A percentile compares a stretch with the other conserved stretches of the same genome.
phyloP scores from a whole-genome alignment of 2,113 vertebrate species.

The Elachura formosa region DNA sequence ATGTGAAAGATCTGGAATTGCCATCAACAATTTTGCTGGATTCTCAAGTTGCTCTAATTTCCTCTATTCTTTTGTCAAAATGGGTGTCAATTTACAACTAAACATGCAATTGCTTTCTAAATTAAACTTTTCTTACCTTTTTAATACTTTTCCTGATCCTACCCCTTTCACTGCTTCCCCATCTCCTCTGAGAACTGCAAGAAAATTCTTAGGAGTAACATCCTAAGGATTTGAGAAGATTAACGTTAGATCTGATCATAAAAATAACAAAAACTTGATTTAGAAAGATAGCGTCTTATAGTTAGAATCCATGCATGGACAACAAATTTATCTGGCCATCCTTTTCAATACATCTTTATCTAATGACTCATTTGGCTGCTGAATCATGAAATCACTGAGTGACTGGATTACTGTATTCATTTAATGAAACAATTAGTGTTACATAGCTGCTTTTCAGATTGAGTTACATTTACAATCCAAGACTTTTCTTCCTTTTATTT shows the following conservation, averaged over 20 bases:
- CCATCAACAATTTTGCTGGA: neutral
- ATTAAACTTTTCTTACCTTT: slow-evolving; percentile 74
- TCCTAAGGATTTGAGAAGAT: slow-evolving; percentile 65
- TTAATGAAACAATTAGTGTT: neutral
- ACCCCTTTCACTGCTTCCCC: slow-evolving; percentile 73
- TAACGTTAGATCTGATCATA: neutral
- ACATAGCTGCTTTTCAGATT: neutral
- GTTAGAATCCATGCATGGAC: neutral
- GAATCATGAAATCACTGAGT: neutral
- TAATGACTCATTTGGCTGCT: neutral
- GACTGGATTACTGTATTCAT: neutral
- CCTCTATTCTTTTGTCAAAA: neutral
- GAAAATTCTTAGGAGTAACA: slow-evolving; percentile 91
- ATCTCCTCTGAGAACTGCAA: slow-evolving; percentile 89
- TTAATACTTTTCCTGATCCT: slow-evolving; percentile 91
- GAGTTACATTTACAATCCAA: neutral
- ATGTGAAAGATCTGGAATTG: neutral
- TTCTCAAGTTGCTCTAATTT: neutral
- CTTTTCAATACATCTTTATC: neutral
- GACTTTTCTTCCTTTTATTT: neutral
- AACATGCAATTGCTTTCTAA: neutral
- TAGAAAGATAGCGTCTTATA: neutral
- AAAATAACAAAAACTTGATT: neutral
- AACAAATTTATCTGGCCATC: neutral
- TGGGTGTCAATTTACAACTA: neutral